A percentile compares a stretch with the other conserved stretches of the same genome.
Evolutionary conservation across 2,797 vertebrate genomes (phyloP).

Genomic region (Syndactyla subalaris): DNA sequence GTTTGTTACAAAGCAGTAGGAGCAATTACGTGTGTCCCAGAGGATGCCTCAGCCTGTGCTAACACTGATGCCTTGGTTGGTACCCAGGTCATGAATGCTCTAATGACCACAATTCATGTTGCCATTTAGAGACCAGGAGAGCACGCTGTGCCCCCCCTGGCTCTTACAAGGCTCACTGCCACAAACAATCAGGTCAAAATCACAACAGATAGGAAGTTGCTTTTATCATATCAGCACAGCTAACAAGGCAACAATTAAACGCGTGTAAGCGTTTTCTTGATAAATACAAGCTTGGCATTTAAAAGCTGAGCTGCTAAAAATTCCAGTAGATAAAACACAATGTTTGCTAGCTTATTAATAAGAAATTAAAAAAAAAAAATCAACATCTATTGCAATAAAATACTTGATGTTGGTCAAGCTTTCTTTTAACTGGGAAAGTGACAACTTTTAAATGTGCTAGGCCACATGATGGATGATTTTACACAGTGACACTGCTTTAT

Average conservation of each 20-base stretch:
- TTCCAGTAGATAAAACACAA: not conserved
- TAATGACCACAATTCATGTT: conserved; percentile 28
- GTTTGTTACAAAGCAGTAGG: not conserved
- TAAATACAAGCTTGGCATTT: not conserved
- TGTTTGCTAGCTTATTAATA: not conserved
- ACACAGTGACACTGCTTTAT: not conserved
- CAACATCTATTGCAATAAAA: not conserved
- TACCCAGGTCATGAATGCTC: conserved; percentile 28
- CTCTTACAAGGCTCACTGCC: conserved; percentile 7
- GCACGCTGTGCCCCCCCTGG: not conserved
- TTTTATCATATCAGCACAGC: not conserved
- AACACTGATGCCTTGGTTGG: not conserved
- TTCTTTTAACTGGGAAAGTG: not conserved
- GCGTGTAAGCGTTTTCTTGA: not conserved
- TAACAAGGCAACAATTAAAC: not conserved
- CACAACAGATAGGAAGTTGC: not conserved
- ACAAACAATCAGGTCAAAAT: conserved; percentile 11
- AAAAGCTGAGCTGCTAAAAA: not conserved
- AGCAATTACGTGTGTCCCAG: conserved; percentile 27
- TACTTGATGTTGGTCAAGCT: rapidly evolving
- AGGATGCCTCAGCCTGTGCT: not conserved
- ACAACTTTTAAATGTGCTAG: not conserved
- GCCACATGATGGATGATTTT: not conserved
- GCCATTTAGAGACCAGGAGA: not conserved
- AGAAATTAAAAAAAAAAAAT: too few relatives aligned